phyloP scores from a whole-genome alignment of 2,888 invertebrate genomes.

The Masnerella sp. region DNA sequence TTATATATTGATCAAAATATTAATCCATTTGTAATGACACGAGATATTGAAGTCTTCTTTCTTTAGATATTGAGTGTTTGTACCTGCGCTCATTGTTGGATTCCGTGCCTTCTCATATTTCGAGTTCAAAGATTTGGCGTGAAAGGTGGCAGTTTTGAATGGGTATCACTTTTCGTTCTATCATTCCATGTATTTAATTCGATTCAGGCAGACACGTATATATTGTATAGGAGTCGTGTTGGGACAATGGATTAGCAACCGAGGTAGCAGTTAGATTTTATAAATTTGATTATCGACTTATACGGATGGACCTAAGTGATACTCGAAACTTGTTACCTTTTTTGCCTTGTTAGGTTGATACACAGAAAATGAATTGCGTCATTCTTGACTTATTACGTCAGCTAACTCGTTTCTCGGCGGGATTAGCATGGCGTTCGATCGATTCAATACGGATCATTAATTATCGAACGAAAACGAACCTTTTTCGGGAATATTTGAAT shows the following conservation, averaged over 20 bases:
- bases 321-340: conserved; percentile 19
- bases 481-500: conserved; percentile 28
- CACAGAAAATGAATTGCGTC: conserved; percentile 34
- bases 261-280: conserved; percentile 70
- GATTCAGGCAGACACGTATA: conserved; percentile 56
- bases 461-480: conserved; percentile 6
- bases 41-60: conserved; percentile 50
- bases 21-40: conserved; percentile 32
- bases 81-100: conserved; percentile 74
- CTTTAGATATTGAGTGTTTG: conserved; percentile 71
- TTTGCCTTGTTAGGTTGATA: conserved; percentile 22
- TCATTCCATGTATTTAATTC: conserved; percentile 61
- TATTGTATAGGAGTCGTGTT: conserved; percentile 35
- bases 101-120: conserved; percentile 70
- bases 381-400: conserved; percentile 41
- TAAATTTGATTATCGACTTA: conserved; percentile 64
- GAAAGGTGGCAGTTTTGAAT: conserved; percentile 65
- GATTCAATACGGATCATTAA: conserved; percentile 14
- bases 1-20: conserved; percentile 45
- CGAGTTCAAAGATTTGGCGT: conserved; percentile 64
- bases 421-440: conserved; percentile 18
- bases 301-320: conserved; percentile 26
- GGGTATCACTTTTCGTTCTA: conserved; percentile 71
- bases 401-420: conserved; percentile 8
- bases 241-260: conserved; percentile 62